Base-by-base conservation (phyloP, 2,797 vertebrate species). In the Syncerus caffer region DNA sequence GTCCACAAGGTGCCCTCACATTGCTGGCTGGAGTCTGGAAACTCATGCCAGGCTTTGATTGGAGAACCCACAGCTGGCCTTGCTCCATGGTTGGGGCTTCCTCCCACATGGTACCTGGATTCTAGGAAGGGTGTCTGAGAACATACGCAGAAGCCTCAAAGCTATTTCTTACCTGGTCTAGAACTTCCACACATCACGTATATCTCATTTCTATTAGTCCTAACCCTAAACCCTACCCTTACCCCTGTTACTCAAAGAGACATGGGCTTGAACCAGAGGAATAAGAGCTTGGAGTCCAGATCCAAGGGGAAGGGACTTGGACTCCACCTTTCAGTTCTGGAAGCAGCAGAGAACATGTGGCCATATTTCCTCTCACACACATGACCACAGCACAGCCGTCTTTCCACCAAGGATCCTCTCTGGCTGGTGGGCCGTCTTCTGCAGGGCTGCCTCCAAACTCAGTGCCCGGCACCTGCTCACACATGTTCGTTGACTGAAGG, bases 381-480 rank as follows among this genome's bases (percentile, higher is more conserved):
- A 0, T 29, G 60, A 34, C 76, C 29, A 34, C 34, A n/a, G 8
- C 79, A 25, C 0, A 13, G 19, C 42, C 1, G 3, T 67, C 31
- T n/a, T 23, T 76, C 58, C 15, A 21, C 45, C 11, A 6, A 29
- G 50, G 10, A 15, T 19, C 14, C 17, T 13, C n/a, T 50, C 38
- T 14, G 10, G 29, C n/a, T 25, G 8, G 47, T 21, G 19, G 31
- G 1, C 17, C 2, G 0, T 47, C 57, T 85, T 51, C 42, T 17
- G 2, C 21, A 25, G 14, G 27, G 58, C 29, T 23, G 5, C 31
- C 45, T 84, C 23, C 15, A 62, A 19, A 47, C 62, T 42, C 23
- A n/a, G 12, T 2, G 27, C 7, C 58, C 0, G 0, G 64, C 15
- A 34, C 45, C 25, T 7, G 17, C 17, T 12, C 79, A 64, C n/a